phyloP scores from a whole-genome alignment of 2,113 vertebrate genomes.

The Hippocampus barbouri region DNA sequence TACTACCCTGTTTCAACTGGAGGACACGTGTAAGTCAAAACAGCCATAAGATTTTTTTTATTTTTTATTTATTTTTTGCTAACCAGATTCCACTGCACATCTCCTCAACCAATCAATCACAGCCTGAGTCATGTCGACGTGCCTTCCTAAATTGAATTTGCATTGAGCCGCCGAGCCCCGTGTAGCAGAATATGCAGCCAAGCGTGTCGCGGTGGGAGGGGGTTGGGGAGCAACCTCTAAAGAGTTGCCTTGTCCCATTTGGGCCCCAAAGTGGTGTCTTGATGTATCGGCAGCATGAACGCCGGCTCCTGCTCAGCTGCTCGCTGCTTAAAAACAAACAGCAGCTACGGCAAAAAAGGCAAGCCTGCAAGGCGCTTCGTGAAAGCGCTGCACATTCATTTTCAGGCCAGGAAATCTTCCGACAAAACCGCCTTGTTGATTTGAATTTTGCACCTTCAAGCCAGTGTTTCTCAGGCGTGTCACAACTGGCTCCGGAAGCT shows the following conservation, averaged over 20 bases:
- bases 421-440: background rate
- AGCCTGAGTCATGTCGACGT: constrained; percentile 20
- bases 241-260: constrained; percentile 32
- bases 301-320: constrained; percentile 6
- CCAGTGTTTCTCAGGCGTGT: constrained; percentile 40
- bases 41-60: constrained; percentile 16
- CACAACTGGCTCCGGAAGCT: constrained; percentile 39
- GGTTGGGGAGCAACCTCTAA: background rate
- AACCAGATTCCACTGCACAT: constrained; percentile 23
- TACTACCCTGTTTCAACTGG: background rate
- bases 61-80: no score
- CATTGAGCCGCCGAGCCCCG: constrained; percentile 18
- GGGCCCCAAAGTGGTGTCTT: constrained; percentile 37
- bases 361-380: background rate
- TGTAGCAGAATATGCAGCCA: background rate
- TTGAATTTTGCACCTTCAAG: background rate
- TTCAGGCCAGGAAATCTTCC: background rate
- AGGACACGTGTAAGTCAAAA: constrained; percentile 1
- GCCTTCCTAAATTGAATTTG: constrained; percentile 25
- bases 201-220: background rate
- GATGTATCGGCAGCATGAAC: constrained; percentile 34
- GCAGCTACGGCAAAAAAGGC: background rate
- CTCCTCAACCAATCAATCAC: constrained; percentile 23
- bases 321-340: constrained; percentile 23
- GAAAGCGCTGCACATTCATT: constrained; percentile 11